A percentile compares a stretch with the other conserved stretches of the same genome.
Conservation (phyloP, 1,140 invertebrate genomes). For the Leptinotarsa defecta region DNA sequence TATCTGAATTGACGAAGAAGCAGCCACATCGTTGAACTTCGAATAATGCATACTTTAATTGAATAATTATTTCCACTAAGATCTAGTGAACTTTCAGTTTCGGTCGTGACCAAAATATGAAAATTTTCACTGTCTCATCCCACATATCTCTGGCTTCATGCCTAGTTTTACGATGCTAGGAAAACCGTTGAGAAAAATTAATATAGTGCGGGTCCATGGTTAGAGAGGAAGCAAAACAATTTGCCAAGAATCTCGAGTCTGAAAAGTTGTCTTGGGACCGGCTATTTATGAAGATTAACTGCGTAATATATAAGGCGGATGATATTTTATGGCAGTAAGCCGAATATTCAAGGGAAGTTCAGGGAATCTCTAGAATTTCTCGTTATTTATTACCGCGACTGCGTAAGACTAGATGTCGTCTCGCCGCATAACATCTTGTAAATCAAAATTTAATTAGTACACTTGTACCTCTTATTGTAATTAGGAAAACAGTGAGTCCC, state of each 20-base stretch:
- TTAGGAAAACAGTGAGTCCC: not conserved
- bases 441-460: conserved; percentile 31
- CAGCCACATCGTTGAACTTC: no score
- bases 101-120: no score
- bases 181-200: not conserved
- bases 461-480: conserved; percentile 4
- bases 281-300: conserved; percentile 41
- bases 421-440: conserved; percentile 31
- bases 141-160: no score
- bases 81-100: no score
- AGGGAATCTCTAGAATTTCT: conserved; percentile 39
- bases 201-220: conserved; percentile 13
- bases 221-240: conserved; percentile 29
- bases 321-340: conserved; percentile 37
- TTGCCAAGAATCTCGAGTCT: conserved; percentile 31
- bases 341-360: conserved; percentile 32
- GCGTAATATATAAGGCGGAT: conserved; percentile 38
- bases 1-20: no score
- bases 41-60: no score
- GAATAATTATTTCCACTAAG: no score
- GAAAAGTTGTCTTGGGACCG: conserved; percentile 34
- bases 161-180: not conserved
- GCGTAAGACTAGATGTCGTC: conserved; percentile 40
- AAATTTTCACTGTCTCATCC: no score
- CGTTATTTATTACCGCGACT: conserved; percentile 36